Evolutionary conservation across 2,797 vertebrate species (phyloP).

Genomic region (Scomberomorus guttatus): DNA sequence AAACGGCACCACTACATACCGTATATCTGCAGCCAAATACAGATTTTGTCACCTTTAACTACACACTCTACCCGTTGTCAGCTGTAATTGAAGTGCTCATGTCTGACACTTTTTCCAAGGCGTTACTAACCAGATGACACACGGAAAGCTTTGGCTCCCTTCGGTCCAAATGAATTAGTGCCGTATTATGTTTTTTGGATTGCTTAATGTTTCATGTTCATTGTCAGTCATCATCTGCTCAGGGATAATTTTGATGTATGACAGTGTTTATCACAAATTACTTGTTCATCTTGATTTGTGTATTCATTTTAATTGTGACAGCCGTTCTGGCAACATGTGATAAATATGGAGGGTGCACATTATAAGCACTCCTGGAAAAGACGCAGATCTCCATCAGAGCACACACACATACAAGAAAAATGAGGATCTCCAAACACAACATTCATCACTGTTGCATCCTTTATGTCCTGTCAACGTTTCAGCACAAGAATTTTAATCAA

Average conservation of each 20-base stretch:
- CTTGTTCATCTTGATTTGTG: conserved; percentile 65
- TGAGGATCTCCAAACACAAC: conserved; percentile 39
- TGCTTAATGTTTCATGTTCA: conserved; percentile 74
- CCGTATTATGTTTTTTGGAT: conserved; percentile 58
- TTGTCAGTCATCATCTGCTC: conserved; percentile 69
- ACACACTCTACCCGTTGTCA: not conserved
- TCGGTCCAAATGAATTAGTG: conserved; percentile 63
- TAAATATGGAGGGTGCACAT: conserved; percentile 39
- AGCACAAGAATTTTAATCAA: conserved; percentile 25
- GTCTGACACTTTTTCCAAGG: conserved; percentile 23
- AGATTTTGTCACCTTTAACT: not conserved
- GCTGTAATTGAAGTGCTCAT: conserved; percentile 22
- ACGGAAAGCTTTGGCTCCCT: conserved; percentile 32
- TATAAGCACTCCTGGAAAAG: conserved; percentile 15
- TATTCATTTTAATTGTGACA: conserved; percentile 64
- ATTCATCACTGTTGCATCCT: conserved; percentile 46
- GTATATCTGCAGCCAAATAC: not conserved
- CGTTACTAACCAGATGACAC: conserved; percentile 21
- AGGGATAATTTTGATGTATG: conserved; percentile 69
- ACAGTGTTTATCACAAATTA: conserved; percentile 74
- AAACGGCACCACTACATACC: no score
- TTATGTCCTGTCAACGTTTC: conserved; percentile 38
- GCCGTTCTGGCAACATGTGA: conserved; percentile 47
- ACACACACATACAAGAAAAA: conserved; percentile 34
- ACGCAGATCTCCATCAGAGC: conserved; percentile 40